These are phyloP conservation scores for Gymnobelideus leadbeateri DNA, from an alignment of 2,113 vertebrate genomes.

Conservation along the genomic window DNA sequence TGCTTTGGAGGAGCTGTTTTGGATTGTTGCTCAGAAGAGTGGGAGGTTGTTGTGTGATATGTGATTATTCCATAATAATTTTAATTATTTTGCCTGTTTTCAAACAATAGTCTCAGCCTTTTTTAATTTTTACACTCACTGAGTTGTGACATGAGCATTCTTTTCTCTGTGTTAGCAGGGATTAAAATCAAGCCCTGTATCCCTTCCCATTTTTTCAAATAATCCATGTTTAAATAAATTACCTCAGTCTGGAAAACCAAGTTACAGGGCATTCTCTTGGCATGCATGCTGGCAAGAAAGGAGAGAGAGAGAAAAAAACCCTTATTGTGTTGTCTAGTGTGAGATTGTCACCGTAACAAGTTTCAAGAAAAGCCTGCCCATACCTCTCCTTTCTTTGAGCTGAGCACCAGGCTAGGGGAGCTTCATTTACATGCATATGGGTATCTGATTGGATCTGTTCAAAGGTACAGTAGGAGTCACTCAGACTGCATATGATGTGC, in stretches of 20 bases:
- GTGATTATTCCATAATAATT: conserved; percentile 94
- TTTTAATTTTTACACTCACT: conserved; percentile 90
- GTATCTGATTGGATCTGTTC: conserved; percentile 87
- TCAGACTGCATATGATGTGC: conserved; percentile 86
- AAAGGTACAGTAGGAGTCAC: conserved; percentile 89
- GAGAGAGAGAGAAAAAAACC: conserved; percentile 4
- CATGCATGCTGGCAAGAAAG: conserved; percentile 62
- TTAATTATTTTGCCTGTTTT: conserved; percentile 91
- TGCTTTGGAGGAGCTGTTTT: conserved; percentile 92
- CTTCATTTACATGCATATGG: conserved; percentile 88
- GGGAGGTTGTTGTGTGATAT: conserved; percentile 91
- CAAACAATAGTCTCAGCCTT: conserved; percentile 88
- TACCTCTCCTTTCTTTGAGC: conserved; percentile 82
- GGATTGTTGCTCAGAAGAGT: conserved; percentile 93
- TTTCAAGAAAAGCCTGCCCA: conserved; percentile 85
- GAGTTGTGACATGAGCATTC: conserved; percentile 88
- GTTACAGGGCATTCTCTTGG: conserved; percentile 82
- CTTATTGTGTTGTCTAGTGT: conserved; percentile 82
- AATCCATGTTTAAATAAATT: conserved; percentile 88
- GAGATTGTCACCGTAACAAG: conserved; percentile 85
- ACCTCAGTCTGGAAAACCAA: conserved; percentile 84
- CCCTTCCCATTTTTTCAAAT: conserved; percentile 84
- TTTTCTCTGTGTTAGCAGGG: conserved; percentile 87
- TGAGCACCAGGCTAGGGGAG: conserved; percentile 79
- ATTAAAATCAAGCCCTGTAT: conserved; percentile 88